Evolutionary conservation across 1,140 invertebrate species (phyloP).

Genomic region (Acyrthosiphon pisum): DNA sequence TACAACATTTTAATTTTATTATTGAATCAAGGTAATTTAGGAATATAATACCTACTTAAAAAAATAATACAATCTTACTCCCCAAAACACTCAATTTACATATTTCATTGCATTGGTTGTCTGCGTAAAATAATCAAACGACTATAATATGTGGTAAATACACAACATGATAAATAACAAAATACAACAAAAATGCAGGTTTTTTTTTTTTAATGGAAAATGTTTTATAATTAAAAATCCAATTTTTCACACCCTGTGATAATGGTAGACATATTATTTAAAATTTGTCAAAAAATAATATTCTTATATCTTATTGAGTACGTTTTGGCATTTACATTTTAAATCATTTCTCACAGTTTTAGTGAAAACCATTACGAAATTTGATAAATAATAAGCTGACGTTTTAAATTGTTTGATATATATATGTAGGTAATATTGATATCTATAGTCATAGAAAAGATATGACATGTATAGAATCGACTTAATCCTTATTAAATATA

Average conservation of each 20-base stretch:
- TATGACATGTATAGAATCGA: neutral
- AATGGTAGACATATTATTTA: neutral
- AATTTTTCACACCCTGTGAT: neutral
- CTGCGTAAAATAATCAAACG: neutral
- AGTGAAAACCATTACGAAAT: neutral
- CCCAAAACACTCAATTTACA: neutral
- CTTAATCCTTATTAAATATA: neutral
- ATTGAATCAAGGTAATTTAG: neutral
- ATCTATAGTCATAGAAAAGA: neutral
- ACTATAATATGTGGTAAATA: neutral
- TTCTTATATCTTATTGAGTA: neutral
- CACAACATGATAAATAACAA: accelerated
- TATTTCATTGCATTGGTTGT: neutral
- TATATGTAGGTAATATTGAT: neutral
- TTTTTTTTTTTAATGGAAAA: neutral
- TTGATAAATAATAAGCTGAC: neutral
- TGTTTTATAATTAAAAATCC: neutral
- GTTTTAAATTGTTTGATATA: neutral
- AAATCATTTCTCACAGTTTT: neutral
- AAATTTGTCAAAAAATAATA: neutral
- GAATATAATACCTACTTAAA: neutral
- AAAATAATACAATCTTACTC: neutral
- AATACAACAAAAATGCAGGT: neutral
- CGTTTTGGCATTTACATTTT: neutral
- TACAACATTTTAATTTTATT: neutral